Evolutionary conservation across 92 coral and sea anemone species (phyloP).

Genomic region (Epizoanthus fatuus): DNA sequence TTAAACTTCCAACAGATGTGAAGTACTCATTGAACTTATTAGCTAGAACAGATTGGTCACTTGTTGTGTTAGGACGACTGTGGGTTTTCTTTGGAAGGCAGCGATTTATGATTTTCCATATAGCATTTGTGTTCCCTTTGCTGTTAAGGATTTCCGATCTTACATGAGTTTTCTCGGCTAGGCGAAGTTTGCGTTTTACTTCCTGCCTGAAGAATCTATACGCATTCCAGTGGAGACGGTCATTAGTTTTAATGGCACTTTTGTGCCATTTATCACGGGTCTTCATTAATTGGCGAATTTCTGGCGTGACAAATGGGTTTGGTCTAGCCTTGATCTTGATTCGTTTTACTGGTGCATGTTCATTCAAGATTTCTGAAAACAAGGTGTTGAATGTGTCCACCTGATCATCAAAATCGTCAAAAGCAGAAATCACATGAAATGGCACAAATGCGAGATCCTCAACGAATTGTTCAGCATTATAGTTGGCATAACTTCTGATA

Average conservation of each 20-base stretch:
- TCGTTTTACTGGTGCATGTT: conserved; percentile 30
- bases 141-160: conserved; percentile 26
- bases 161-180: background rate
- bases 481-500: conserved; percentile 55
- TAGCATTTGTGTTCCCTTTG: conserved; percentile 25
- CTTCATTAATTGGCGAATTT: background rate
- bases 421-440: conserved; percentile 57
- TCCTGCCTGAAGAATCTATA: no score
- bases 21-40: conserved; percentile 31
- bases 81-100: conserved; percentile 28
- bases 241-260: background rate
- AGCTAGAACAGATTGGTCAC: conserved; percentile 5
- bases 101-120: conserved; percentile 1
- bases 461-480: conserved; percentile 46
- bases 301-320: conserved; percentile 9
- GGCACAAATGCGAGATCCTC: conserved; percentile 60
- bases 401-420: conserved; percentile 20
- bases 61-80: background rate
- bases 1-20: conserved; percentile 21
- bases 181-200: no score
- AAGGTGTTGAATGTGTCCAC: conserved; percentile 52
- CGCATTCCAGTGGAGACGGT: background rate
- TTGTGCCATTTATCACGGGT: conserved; percentile 20
- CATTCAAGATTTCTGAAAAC: conserved; percentile 44
- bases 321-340: conserved; percentile 34